Conservation (phyloP, 2,113 vertebrate species). For the Siniperca chuatsi region DNA sequence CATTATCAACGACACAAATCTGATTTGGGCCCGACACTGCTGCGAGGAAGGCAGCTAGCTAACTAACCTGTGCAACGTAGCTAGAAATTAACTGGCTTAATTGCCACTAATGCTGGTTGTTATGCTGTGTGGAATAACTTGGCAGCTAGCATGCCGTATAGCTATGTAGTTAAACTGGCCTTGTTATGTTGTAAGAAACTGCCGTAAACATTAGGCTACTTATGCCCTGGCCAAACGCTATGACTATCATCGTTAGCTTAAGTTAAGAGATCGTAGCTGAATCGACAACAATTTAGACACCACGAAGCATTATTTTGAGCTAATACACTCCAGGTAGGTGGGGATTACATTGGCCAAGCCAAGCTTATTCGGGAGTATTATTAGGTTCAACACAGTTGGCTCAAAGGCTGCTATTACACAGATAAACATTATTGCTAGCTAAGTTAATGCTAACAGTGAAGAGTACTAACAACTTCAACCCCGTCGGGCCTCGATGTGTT, state of each 20-base stretch:
- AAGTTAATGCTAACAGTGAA: constrained; percentile 60
- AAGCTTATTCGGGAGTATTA: not conserved
- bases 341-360: not conserved
- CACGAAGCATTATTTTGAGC: constrained; percentile 5
- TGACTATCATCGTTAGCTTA: constrained; percentile 47
- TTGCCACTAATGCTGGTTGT: not conserved
- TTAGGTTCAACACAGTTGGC: not conserved
- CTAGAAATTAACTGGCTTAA: constrained; percentile 10
- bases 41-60: constrained; percentile 56
- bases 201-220: constrained; percentile 53
- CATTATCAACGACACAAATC: constrained; percentile 71
- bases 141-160: not conserved
- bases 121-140: not conserved
- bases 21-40: constrained; percentile 68
- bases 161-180: not conserved
- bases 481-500: constrained; percentile 33
- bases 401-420: constrained; percentile 9
- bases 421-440: constrained; percentile 65
- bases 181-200: not conserved
- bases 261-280: constrained; percentile 34
- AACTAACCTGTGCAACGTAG: constrained; percentile 31
- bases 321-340: not conserved
- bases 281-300: constrained; percentile 31
- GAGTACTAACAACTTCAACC: constrained; percentile 35
- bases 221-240: constrained; percentile 11